These are phyloP conservation scores for Anastatus disparis DNA, from an alignment of 1,140 invertebrate species.

Conservation along the genomic window DNA sequence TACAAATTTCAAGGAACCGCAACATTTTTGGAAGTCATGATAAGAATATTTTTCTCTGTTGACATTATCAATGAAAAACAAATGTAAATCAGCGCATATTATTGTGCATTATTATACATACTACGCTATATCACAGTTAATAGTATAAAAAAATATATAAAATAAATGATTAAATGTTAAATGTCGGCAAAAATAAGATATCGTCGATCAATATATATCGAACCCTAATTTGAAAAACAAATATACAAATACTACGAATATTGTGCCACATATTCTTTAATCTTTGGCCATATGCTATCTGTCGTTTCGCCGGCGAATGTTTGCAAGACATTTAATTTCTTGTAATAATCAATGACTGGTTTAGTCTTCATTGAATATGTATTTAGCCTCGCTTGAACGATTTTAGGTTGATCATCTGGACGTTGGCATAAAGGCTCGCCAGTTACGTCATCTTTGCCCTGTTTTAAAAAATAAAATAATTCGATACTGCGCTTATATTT, in stretches of 20 bases:
- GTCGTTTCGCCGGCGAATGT: conserved; percentile 84
- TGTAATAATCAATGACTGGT: conserved; percentile 88
- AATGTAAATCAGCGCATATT: too few relatives aligned
- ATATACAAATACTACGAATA: conserved; percentile 6
- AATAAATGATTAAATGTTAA: not conserved
- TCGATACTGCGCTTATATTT: too few relatives aligned
- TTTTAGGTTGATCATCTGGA: conserved; percentile 90
- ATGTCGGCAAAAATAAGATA: not conserved
- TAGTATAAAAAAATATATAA: not conserved
- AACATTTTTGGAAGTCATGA: too few relatives aligned
- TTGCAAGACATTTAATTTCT: conserved; percentile 76
- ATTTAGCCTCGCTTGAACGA: conserved; percentile 82
- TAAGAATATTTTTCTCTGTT: too few relatives aligned
- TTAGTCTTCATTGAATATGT: conserved; percentile 81
- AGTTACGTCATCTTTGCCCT: conserved; percentile 89
- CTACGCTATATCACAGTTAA: conserved; percentile 9
- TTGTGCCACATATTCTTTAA: conserved; percentile 52
- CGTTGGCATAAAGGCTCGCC: conserved; percentile 88
- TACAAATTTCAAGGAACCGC: too few relatives aligned
- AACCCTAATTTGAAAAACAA: not conserved
- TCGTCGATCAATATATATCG: not conserved
- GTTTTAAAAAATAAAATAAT: not conserved
- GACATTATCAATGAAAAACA: too few relatives aligned
- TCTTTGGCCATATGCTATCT: conserved; percentile 60
- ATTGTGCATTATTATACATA: not conserved